Percentiles rank a stretch among this genome's conserved stretches.
Evolutionary conservation across 37 sponge, comb jelly and placozoan species (phyloP).

Genomic region (Beroe forskalii): DNA sequence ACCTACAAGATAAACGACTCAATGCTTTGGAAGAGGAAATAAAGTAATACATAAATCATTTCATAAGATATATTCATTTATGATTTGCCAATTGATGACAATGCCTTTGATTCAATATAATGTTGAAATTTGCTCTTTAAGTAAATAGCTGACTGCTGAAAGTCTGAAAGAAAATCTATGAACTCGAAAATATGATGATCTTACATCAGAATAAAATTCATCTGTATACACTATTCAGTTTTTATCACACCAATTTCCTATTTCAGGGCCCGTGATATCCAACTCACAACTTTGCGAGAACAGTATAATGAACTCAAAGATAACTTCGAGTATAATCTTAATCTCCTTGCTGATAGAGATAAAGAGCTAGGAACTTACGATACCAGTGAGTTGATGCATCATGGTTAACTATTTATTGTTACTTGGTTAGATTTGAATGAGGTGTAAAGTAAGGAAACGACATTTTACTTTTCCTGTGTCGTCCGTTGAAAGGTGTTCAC

Average conservation of each 20-base stretch:
- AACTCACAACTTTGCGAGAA: background rate
- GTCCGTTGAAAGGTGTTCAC: too few species aligned
- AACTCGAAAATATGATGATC: background rate
- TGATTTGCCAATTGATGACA: too few species aligned
- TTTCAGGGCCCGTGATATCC: background rate
- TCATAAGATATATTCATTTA: too few species aligned
- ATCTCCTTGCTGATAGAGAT: slow-evolving; percentile 30
- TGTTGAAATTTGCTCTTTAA: too few species aligned
- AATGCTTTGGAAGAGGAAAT: slow-evolving; percentile 8
- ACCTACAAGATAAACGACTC: slow-evolving; percentile 5
- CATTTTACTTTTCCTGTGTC: too few species aligned
- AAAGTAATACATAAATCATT: background rate
- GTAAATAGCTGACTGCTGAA: too few species aligned
- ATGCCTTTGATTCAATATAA: too few species aligned
- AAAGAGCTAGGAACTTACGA: slow-evolving; percentile 19
- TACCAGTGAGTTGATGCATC: slow-evolving; percentile 5
- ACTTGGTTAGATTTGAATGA: background rate
- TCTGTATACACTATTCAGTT: too few species aligned
- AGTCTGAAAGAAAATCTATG: too few species aligned
- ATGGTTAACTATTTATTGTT: too few species aligned
- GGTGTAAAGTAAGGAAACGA: background rate
- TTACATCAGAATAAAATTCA: background rate
- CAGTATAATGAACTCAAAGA: slow-evolving; percentile 61
- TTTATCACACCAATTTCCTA: too few species aligned
- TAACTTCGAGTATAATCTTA: slow-evolving; percentile 38